These are phyloP conservation scores for Lophotriccus pileatus DNA, from an alignment of 2,797 vertebrate genomes.

Conservation along the genomic window DNA sequence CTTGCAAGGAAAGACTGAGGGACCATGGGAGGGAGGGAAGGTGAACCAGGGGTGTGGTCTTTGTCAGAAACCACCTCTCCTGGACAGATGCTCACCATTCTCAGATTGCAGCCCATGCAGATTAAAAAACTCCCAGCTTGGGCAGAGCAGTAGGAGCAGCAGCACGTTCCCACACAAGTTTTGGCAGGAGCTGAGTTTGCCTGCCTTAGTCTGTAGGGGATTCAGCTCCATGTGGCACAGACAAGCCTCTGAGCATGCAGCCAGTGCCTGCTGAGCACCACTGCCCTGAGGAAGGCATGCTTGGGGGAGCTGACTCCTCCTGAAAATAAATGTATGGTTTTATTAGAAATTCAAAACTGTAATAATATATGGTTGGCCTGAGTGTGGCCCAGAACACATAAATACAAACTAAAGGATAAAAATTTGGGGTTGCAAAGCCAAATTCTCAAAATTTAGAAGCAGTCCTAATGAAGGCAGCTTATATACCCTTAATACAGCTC, in stretches of 20 bases:
- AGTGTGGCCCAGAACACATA: background rate
- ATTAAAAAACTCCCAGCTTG: background rate
- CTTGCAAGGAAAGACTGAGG: fast-evolving
- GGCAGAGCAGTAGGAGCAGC: background rate
- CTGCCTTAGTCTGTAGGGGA: background rate
- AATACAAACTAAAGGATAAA: background rate
- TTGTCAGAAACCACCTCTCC: background rate
- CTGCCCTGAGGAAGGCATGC: fast-evolving
- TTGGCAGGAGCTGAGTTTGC: fast-evolving
- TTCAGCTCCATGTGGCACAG: background rate
- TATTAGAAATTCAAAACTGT: background rate
- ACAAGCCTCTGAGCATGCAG: background rate
- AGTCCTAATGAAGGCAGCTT: background rate
- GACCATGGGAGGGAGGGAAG: fast-evolving
- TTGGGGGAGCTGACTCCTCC: background rate
- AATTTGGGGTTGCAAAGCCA: background rate
- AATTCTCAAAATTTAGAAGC: background rate
- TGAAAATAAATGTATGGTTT: background rate
- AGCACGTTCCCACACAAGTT: background rate
- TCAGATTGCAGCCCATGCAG: fast-evolving
- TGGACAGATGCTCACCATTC: background rate
- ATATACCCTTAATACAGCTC: background rate
- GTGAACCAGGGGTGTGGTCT: background rate
- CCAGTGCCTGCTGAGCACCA: background rate
- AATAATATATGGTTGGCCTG: background rate